phyloP scores from a whole-genome alignment of 2,113 vertebrate genomes.

The Tamias sibiricus region DNA sequence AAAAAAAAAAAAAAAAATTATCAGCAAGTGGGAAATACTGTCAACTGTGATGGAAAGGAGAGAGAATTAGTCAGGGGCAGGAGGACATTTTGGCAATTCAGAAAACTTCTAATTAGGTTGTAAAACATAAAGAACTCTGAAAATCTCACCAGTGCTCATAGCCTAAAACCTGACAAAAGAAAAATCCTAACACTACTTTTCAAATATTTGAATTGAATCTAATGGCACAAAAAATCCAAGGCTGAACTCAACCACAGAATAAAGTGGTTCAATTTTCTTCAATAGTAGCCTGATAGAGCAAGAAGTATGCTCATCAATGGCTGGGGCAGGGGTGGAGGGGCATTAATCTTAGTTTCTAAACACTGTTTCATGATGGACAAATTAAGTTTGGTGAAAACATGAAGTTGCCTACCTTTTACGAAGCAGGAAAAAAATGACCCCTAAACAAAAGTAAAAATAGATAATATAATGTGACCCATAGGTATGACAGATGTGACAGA shows the following conservation, averaged over 20 bases:
- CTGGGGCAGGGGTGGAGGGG: neutral
- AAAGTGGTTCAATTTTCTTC: neutral
- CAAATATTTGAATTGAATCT: neutral
- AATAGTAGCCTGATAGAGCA: neutral
- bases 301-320: neutral
- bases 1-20: too few species aligned
- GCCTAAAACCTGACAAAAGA: neutral
- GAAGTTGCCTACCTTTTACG: neutral
- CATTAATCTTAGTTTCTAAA: neutral
- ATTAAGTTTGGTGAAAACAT: neutral
- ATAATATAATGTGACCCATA: neutral
- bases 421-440: neutral
- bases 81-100: neutral
- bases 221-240: neutral
- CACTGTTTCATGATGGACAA: neutral
- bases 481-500: neutral
- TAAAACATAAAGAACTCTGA: slow-evolving; percentile 16
- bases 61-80: rapidly evolving
- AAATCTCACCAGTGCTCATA: neutral
- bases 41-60: neutral
- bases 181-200: neutral
- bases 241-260: neutral
- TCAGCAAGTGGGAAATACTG: neutral
- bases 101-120: neutral
- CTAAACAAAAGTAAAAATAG: neutral